Conservation (phyloP, 2,888 invertebrate species). For the Drosophila barbarae region DNA sequence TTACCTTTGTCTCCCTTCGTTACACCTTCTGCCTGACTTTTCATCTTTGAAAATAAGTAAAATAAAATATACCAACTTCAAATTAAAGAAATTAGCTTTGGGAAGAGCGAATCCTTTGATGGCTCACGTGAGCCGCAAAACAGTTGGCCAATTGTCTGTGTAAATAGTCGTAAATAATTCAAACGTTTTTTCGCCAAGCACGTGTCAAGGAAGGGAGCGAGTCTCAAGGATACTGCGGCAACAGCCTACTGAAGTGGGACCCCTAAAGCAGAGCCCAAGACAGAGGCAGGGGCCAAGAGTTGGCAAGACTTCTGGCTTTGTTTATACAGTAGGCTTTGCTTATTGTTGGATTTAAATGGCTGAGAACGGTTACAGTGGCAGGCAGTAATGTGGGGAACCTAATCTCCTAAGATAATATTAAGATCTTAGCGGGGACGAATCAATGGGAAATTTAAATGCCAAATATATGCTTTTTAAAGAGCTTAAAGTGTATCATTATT, state of each 20-base stretch:
- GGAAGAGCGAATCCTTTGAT: conserved; percentile 5
- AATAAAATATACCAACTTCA: conserved; percentile 3
- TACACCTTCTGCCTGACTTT: conserved; percentile 8
- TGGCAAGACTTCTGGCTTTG: conserved; percentile 29
- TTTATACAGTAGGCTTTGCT: conserved; percentile 20
- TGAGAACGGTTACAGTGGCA: conserved; percentile 8
- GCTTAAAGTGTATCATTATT: neutral
- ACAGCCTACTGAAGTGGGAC: conserved; percentile 2
- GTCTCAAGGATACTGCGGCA: conserved; percentile 35
- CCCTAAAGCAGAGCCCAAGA: neutral
- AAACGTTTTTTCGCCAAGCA: conserved; percentile 42
- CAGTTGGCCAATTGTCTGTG: conserved; percentile 59
- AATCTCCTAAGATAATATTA: conserved; percentile 17
- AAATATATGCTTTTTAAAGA: neutral
- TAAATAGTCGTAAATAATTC: conserved; percentile 67
- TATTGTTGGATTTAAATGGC: conserved; percentile 23
- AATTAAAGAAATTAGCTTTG: conserved; percentile 27
- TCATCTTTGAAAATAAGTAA: conserved; percentile 11
- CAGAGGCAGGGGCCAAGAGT: conserved; percentile 4
- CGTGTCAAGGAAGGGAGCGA: conserved; percentile 9
- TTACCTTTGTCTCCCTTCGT: conserved; percentile 10
- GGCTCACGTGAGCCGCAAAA: conserved; percentile 34
- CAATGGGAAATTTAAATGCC: neutral
- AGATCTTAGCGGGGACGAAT: conserved; percentile 5
- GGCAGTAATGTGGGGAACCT: conserved; percentile 6